Evolutionary conservation across 2,888 invertebrate genomes (phyloP).

Genomic region (Morpho achilles): DNA sequence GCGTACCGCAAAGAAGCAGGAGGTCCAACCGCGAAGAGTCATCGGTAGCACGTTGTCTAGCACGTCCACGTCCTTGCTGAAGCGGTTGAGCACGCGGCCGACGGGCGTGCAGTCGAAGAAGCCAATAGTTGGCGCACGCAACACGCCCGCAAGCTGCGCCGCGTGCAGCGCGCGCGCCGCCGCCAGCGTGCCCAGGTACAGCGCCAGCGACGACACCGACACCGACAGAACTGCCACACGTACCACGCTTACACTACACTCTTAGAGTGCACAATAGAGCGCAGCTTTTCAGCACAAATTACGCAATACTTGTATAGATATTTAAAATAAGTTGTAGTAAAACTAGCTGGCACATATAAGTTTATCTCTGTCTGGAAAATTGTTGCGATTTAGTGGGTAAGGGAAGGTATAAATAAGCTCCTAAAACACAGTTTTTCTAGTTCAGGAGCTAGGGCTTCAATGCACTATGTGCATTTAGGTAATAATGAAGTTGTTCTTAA

Average conservation of each 20-base stretch:
- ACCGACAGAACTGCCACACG: conserved; percentile 78
- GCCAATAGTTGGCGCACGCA: conserved; percentile 83
- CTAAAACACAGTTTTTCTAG: too few species aligned
- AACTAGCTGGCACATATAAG: too few species aligned
- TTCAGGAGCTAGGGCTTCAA: too few species aligned
- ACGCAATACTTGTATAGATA: too few species aligned
- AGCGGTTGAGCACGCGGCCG: conserved; percentile 88
- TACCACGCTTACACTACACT: conserved; percentile 12
- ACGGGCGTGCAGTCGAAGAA: conserved; percentile 91
- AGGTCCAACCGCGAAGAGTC: conserved; percentile 85
- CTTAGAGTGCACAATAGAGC: too few species aligned
- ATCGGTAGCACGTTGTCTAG: conserved; percentile 85
- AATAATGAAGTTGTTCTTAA: too few species aligned
- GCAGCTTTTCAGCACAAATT: too few species aligned
- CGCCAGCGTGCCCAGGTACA: conserved; percentile 83
- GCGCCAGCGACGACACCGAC: conserved; percentile 82
- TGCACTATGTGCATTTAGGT: too few species aligned
- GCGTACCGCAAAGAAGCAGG: conserved; percentile 82
- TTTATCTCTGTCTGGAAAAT: too few species aligned
- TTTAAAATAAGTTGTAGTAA: too few species aligned
- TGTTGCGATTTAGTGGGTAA: too few species aligned
- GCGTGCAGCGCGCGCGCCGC: conserved; percentile 82
- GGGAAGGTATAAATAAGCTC: too few species aligned
- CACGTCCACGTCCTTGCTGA: conserved; percentile 86
- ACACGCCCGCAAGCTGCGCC: conserved; percentile 81